A percentile compares a stretch with the other conserved stretches of the same genome.
Evolutionary conservation across 2,113 vertebrate species (phyloP).

Genomic region (Sinocyclocheilus anshuiensis): DNA sequence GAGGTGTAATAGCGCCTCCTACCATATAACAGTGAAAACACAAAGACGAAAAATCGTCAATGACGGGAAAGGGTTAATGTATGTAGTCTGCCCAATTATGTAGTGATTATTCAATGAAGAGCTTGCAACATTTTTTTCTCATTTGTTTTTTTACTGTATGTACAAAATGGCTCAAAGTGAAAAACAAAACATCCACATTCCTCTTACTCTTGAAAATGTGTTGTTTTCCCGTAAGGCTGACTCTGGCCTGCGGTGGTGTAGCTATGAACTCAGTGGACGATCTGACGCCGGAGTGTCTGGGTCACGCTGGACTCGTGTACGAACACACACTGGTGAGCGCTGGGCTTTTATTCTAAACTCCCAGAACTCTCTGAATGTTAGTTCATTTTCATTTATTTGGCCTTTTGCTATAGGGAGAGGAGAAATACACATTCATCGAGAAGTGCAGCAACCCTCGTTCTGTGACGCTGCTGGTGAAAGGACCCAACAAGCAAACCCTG

Average conservation of each 20-base stretch:
- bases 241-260: conserved; percentile 89
- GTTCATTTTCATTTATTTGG: not conserved
- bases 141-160: too few species aligned
- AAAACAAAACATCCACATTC: not conserved
- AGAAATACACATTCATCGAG: conserved; percentile 96
- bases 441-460: conserved; percentile 94
- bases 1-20: too few species aligned
- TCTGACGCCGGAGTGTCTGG: conserved; percentile 88
- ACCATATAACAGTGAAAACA: too few species aligned
- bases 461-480: conserved; percentile 90
- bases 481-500: conserved; percentile 95
- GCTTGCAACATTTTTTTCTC: too few species aligned
- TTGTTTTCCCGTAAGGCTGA: conserved; percentile 61
- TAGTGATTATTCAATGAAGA: too few species aligned
- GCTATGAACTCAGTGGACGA: conserved; percentile 96
- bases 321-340: conserved; percentile 89
- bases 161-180: not conserved
- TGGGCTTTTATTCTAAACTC: not conserved
- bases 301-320: conserved; percentile 89
- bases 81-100: too few species aligned
- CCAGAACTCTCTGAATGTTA: not conserved
- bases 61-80: too few species aligned
- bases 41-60: too few species aligned
- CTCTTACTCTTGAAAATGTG: not conserved
- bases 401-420: conserved; percentile 83